Evolutionary conservation across 2,113 vertebrate species (phyloP).

Genomic region (Notiomystis cincta): DNA sequence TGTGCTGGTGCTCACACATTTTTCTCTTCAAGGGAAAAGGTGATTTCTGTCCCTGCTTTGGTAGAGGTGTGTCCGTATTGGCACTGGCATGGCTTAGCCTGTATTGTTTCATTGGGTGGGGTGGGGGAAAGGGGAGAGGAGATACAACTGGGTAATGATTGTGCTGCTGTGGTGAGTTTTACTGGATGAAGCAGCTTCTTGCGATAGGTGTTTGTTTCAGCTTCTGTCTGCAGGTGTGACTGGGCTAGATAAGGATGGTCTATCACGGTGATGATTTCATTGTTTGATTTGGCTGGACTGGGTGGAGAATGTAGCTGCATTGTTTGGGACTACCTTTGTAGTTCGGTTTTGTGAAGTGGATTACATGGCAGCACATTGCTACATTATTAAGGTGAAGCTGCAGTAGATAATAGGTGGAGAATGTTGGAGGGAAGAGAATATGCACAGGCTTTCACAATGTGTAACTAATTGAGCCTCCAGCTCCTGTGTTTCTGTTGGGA

Average conservation of each 20-base stretch:
- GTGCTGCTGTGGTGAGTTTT: constrained; percentile 40
- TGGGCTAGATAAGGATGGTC: constrained; percentile 48
- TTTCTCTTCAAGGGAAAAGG: neutral
- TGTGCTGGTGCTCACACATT: neutral
- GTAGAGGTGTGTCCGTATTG: constrained; percentile 16
- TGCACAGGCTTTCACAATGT: neutral
- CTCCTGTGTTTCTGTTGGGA: neutral
- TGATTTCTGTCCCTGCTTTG: neutral
- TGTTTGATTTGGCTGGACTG: constrained; percentile 60
- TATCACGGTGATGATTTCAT: constrained; percentile 47
- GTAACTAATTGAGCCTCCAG: neutral
- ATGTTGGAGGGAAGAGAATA: neutral
- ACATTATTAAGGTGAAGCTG: constrained; percentile 31
- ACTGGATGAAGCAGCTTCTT: constrained; percentile 42
- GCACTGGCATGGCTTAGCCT: neutral
- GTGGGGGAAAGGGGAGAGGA: constrained; percentile 27
- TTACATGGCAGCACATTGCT: neutral
- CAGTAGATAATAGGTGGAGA: constrained; percentile 22
- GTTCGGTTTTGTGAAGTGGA: constrained; percentile 28
- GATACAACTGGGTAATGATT: neutral
- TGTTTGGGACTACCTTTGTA: constrained; percentile 50
- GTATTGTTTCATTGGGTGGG: constrained; percentile 10
- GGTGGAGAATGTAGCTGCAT: constrained; percentile 46
- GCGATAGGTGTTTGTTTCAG: constrained; percentile 35
- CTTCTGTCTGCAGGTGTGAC: constrained; percentile 56